Evolutionary conservation across 2,797 vertebrate species (phyloP).

Genomic region (Sternotherus odoratus): DNA sequence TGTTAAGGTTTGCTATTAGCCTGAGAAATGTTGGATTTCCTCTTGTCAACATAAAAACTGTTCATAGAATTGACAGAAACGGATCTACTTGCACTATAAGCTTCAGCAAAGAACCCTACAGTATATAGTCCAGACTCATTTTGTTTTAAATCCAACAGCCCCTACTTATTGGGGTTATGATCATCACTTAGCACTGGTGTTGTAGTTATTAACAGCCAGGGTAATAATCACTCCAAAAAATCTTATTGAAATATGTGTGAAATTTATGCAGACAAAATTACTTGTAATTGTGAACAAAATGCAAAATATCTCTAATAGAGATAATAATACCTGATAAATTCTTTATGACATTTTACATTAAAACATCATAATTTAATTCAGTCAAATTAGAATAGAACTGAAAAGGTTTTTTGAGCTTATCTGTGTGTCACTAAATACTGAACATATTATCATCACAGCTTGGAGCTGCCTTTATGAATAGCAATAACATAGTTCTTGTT

Average conservation of each 20-base stretch:
- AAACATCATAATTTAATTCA: neutral
- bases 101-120: constrained; percentile 10
- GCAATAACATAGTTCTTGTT: neutral
- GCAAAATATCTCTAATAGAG: neutral
- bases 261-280: neutral
- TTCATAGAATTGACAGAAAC: constrained; percentile 43
- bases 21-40: constrained; percentile 49
- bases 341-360: neutral
- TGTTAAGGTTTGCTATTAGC: constrained; percentile 47
- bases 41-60: neutral
- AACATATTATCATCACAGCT: neutral
- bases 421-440: neutral
- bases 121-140: rapidly evolving
- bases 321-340: neutral
- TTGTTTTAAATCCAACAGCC: neutral
- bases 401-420: neutral
- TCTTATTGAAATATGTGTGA: constrained; percentile 1
- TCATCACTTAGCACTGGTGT: neutral
- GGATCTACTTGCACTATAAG: constrained; percentile 9
- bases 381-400: neutral
- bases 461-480: neutral
- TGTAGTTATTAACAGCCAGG: neutral
- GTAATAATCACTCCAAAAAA: neutral
- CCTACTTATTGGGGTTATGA: neutral
- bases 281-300: neutral